A percentile compares a stretch with the other conserved stretches of the same genome.
phyloP scores from a whole-genome alignment of 2,888 invertebrate species.

The Aspidiotus destructor region DNA sequence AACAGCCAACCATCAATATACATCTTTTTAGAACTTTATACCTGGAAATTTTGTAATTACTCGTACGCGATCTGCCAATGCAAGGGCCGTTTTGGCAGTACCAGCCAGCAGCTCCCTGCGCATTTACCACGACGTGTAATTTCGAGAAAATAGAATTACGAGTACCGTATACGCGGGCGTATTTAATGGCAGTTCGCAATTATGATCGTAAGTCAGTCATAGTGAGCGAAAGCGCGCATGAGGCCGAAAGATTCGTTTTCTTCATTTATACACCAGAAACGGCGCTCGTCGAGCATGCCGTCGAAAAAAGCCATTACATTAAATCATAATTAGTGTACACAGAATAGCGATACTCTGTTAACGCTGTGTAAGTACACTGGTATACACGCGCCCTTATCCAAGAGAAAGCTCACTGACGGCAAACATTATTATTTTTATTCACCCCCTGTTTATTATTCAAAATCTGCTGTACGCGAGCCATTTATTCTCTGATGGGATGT shows the following conservation, averaged over 20 bases:
- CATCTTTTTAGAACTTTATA: neutral
- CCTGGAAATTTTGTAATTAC: conserved; percentile 1
- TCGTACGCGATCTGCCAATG: neutral
- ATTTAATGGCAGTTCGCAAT: conserved; percentile 1
- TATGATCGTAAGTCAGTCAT: neutral
- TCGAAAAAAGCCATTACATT: neutral
- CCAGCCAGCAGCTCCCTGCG: no score
- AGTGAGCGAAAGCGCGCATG: neutral
- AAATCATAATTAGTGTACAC: conserved; percentile 1
- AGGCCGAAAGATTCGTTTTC: neutral
- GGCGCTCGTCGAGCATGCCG: neutral
- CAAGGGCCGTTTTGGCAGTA: neutral
- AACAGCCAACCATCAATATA: neutral
- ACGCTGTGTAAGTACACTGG: neutral
- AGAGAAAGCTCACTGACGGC: neutral
- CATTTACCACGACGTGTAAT: neutral
- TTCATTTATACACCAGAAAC: neutral
- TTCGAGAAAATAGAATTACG: neutral
- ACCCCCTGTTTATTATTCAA: neutral
- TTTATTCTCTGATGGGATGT: no score
- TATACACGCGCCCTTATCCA: neutral
- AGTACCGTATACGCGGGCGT: neutral
- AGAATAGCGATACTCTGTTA: neutral
- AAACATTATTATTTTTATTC: conserved; percentile 2
- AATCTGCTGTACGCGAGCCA: no score